Evolutionary conservation across 2,888 invertebrate species (phyloP), one percentile per base, ranked within the genome.

Genomic region (Oscheius sp.): DNA sequence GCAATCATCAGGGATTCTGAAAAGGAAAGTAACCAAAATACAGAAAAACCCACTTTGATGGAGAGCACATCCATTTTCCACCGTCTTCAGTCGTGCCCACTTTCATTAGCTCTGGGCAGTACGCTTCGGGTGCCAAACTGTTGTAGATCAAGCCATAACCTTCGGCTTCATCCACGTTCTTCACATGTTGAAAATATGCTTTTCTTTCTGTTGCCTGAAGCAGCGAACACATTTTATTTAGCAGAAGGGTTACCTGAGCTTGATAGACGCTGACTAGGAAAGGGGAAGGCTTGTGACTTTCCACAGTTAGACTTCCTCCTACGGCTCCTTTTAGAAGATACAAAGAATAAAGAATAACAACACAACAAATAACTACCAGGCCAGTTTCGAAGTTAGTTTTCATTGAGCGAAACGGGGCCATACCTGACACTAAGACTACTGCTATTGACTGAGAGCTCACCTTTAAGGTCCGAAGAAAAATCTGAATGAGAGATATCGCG

Each of bases 31-130:
- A 6, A 9, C 9, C 5, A 35, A 9, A 35, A 35, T 6, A 6
- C 5, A 35, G 9, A 35, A 9, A 35, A 13, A 49, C 49, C 69
- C 72, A 9, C 27, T 46, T 64, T 13, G 29, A 29, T 16, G 77
- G 77, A 43, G 71, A 56, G 27, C 77, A 77, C 3, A 74, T 71
- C 35, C 73, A 45, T 35, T 76, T 76, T 12, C 76, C 76, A 49
- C 76, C 72, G 23, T 76, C 76, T 0, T 69, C 74, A 2, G 12
- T 53, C 18, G 74, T 74, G 21, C 76, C 76, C 35, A 76, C 55
- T 52, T 61, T 41, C 41, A 76, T 29, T 63, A 71, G 68, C 2
- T 63, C 41, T 25, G 71, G 56, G 63, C 76, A 76, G 68, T 71
- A 73, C 13, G 41, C 64, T 23, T 64, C 64, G 18, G 64, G 64